Base-by-base conservation (phyloP, 2,888 invertebrate genomes). In the Acronicta psi region DNA sequence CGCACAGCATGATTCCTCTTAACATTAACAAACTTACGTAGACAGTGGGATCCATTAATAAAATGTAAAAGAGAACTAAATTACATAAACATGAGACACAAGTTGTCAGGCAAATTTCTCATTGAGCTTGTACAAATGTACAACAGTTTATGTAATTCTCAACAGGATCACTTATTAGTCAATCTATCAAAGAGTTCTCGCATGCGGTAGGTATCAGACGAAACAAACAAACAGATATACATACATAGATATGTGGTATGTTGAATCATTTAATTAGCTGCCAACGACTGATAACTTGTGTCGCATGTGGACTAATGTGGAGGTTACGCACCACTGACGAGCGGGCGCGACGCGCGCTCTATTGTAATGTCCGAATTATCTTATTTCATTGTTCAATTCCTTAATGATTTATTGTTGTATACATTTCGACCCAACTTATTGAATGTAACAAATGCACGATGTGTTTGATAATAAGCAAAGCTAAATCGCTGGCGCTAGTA, bases 101-200 rank as follows among this genome's bases (percentile, higher is more conserved):
- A 76, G 69, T 74, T 69, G 77, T 73, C 74, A 76, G 67, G 69
- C 62, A 62, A 74, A 80, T 76, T 73, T 77, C 70, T 78, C 74
- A 73, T 73, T 69, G 68, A 61, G 46, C 53, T 70, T 65, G 73
- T 14, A 10, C n/a, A 13, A 13, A 31, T 38, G 18, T 73, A 62
- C 51, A 40, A 62, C 51, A 40, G 55, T 68, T 59, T 4, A 29
- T 29, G 10, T 66, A 67, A 73, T 75, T 69, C 64, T 70, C 63
- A 59, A 71, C 58, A 65, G 81, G 82, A 82, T 83, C 77, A 77
- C 78, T 80, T 83, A 87, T 84, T 85, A 86, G 81, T 86, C 83
- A 86, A 84, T 84, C 78, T 83, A 83, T 84, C 81, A 82, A 84
- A 82, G 59, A 52, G 72, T 59, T 54, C 66, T 81, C 56, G 75